Evolutionary conservation across 2,888 invertebrate genomes (phyloP).

Genomic region (Orgyia antiqua): DNA sequence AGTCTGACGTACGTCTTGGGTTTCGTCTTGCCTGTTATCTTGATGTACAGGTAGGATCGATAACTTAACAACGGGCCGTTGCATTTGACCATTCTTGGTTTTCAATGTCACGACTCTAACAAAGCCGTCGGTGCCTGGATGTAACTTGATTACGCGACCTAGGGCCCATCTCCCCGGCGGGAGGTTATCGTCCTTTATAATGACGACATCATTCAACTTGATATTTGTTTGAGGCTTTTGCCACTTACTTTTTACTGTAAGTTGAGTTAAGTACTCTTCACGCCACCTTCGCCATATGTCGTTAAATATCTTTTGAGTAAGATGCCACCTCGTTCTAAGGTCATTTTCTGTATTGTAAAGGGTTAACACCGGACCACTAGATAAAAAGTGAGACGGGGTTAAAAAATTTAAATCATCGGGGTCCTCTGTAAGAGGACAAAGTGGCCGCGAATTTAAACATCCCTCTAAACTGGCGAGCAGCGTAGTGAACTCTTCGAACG

Average conservation of each 20-base stretch:
- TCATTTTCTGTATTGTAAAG: too few relatives aligned
- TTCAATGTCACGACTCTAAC: constrained; percentile 1
- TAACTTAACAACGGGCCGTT: background rate
- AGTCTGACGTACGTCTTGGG: too few relatives aligned
- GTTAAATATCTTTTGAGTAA: background rate
- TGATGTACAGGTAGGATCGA: constrained; percentile 1
- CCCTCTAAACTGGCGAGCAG: background rate
- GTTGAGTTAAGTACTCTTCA: constrained; percentile 1
- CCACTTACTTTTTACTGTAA: constrained; percentile 1
- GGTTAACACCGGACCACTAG: too few relatives aligned
- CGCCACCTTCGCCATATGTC: constrained; percentile 1
- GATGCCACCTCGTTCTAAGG: constrained; percentile 2
- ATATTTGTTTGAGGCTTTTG: background rate
- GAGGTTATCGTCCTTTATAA: background rate
- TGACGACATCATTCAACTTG: background rate
- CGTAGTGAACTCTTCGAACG: background rate
- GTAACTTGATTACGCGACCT: background rate
- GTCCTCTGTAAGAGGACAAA: background rate
- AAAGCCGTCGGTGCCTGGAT: background rate
- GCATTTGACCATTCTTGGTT: constrained; percentile 1
- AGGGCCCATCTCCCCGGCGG: constrained; percentile 1
- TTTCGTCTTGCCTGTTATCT: too few relatives aligned
- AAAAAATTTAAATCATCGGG: background rate
- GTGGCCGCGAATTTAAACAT: background rate
- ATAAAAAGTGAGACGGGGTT: background rate